Conservation (phyloP, 2,888 invertebrate species). For the Pheosia tremula region DNA sequence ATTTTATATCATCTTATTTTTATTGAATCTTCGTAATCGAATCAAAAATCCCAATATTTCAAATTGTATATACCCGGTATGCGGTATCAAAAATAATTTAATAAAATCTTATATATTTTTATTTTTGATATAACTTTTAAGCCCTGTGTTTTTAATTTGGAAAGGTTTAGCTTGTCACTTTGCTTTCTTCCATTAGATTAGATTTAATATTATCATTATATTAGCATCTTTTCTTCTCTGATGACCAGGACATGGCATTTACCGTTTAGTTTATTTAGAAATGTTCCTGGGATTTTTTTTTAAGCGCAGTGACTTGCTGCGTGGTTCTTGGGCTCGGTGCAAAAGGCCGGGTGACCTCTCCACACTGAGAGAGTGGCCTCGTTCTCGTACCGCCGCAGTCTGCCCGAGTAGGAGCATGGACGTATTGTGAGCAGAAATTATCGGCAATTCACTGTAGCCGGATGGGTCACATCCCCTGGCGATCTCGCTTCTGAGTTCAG, state of each 20-base stretch:
- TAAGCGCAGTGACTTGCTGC: slow-evolving; percentile 75
- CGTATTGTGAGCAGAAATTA: slow-evolving; percentile 50
- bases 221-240: not conserved
- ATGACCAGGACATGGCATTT: not conserved
- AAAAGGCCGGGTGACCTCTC: slow-evolving; percentile 61
- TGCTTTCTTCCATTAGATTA: not conserved
- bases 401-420: slow-evolving; percentile 42
- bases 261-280: slow-evolving; percentile 37
- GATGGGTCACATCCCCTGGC: slow-evolving; percentile 49
- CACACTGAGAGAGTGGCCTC: slow-evolving; percentile 68
- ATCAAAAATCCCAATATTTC: slow-evolving; percentile 4
- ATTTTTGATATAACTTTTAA: slow-evolving; percentile 11
- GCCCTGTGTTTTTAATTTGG: slow-evolving; percentile 3
- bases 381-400: slow-evolving; percentile 51
- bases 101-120: slow-evolving; percentile 18
- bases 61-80: slow-evolving; percentile 19
- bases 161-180: not conserved
- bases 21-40: slow-evolving; percentile 13
- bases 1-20: not conserved
- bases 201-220: not conserved
- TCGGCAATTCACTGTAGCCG: slow-evolving; percentile 53
- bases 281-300: slow-evolving; percentile 55
- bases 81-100: slow-evolving; percentile 56
- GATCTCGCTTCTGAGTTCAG: slow-evolving; percentile 60
- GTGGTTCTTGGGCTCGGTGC: slow-evolving; percentile 57